phyloP scores from a whole-genome alignment of 2,888 invertebrate species.

The Pantelozetes paolii region DNA sequence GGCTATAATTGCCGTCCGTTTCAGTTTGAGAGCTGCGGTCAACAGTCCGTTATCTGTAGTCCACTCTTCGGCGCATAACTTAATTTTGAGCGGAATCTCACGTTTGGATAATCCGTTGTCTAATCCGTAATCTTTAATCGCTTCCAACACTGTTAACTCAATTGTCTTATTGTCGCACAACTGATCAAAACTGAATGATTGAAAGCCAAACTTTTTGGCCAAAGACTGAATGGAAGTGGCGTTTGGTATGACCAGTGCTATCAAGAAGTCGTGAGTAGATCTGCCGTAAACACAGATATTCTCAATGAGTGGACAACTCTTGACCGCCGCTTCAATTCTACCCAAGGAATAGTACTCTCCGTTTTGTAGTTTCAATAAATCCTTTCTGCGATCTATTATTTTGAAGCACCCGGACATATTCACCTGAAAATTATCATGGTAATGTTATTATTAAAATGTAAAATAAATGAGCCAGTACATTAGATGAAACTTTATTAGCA shows the following conservation, averaged over 20 bases:
- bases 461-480: no score
- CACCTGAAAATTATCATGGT: no score
- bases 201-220: conserved; percentile 34
- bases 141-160: not conserved
- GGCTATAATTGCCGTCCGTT: conserved; percentile 56
- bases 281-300: conserved; percentile 97
- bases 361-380: conserved; percentile 92
- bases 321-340: conserved; percentile 58
- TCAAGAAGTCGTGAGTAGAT: conserved; percentile 73
- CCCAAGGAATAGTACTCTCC: conserved; percentile 97
- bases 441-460: no score
- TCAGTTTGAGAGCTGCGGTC: conserved; percentile 59
- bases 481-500: no score
- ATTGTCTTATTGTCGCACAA: not conserved
- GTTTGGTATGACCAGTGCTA: conserved; percentile 83
- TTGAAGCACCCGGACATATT: conserved; percentile 69
- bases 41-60: conserved; percentile 57
- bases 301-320: conserved; percentile 88
- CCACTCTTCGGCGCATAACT: conserved; percentile 56
- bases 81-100: conserved; percentile 56
- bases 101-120: conserved; percentile 52
- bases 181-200: not conserved
- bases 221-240: conserved; percentile 43
- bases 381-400: conserved; percentile 71
- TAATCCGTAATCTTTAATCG: conserved; percentile 31